Conservation (phyloP, 1,140 invertebrate species). For the Notospermus geniculatus region DNA sequence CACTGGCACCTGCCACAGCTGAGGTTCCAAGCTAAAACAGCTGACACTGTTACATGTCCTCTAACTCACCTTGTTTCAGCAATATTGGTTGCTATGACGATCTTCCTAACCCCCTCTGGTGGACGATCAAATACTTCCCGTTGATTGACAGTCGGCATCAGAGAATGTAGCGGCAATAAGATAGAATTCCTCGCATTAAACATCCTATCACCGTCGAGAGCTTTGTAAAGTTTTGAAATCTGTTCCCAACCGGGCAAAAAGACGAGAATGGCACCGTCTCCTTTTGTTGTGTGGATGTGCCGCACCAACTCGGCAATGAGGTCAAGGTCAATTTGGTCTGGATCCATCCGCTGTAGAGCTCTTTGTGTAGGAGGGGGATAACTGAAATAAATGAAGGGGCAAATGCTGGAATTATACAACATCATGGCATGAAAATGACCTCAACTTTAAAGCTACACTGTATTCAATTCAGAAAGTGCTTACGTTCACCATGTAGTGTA, state of each 20-base stretch:
- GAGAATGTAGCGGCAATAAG: slow-evolving; percentile 50
- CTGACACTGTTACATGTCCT: too few relatives aligned
- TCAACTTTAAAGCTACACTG: too few relatives aligned
- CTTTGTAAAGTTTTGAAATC: slow-evolving; percentile 84
- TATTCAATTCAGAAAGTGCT: too few relatives aligned
- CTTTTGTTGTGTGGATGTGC: slow-evolving; percentile 60
- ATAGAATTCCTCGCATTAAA: slow-evolving; percentile 26
- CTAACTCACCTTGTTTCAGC: slow-evolving; percentile 68
- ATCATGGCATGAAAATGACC: slow-evolving; percentile 1
- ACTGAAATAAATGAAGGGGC: slow-evolving; percentile 33
- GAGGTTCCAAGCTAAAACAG: too few relatives aligned
- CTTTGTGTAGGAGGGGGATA: slow-evolving; percentile 62
- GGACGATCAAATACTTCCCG: slow-evolving; percentile 51
- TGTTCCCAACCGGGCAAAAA: slow-evolving; percentile 77
- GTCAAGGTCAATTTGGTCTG: slow-evolving; percentile 70
- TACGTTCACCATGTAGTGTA: too few relatives aligned
- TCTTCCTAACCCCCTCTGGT: slow-evolving; percentile 52
- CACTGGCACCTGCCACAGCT: too few relatives aligned
- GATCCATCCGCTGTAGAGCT: slow-evolving; percentile 62
- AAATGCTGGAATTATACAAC: neutral
- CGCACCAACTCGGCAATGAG: slow-evolving; percentile 68
- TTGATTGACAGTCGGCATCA: slow-evolving; percentile 54
- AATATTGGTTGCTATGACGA: slow-evolving; percentile 59
- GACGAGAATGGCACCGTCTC: slow-evolving; percentile 78
- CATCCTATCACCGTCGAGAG: slow-evolving; percentile 54